Evolutionary conservation across 2,797 vertebrate species (phyloP).

Genomic region (Sebastes cheni): DNA sequence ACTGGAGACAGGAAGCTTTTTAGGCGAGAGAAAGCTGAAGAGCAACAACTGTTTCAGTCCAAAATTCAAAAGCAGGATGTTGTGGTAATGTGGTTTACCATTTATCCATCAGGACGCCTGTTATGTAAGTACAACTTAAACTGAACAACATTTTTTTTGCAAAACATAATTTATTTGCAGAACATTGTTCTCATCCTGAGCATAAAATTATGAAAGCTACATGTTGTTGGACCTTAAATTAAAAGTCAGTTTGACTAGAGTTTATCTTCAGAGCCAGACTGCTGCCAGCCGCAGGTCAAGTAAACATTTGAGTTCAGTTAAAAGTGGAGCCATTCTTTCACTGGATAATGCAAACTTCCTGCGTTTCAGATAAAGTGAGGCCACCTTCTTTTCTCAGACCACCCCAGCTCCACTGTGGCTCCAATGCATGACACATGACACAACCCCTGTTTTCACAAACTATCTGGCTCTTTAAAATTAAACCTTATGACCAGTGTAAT

Average conservation of each 20-base stretch:
- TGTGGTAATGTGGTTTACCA: not conserved
- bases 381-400: slow-evolving; percentile 14
- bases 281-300: slow-evolving; percentile 19
- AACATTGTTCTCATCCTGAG: not conserved
- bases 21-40: not conserved
- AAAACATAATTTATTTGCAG: not conserved
- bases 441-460: slow-evolving; percentile 23
- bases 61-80: slow-evolving; percentile 7
- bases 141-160: not conserved
- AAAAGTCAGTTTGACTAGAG: not conserved
- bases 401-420: not conserved
- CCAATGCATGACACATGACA: not conserved
- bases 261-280: slow-evolving; percentile 41
- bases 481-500: slow-evolving; percentile 13
- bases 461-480: slow-evolving; percentile 12
- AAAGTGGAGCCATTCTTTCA: slow-evolving; percentile 38
- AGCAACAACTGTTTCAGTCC: not conserved
- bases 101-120: not conserved
- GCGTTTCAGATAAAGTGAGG: slow-evolving; percentile 25
- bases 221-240: not conserved
- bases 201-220: no score
- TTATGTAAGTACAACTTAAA: not conserved
- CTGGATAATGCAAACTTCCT: slow-evolving; percentile 56
- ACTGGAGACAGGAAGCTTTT: not conserved
- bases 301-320: slow-evolving; percentile 30